Evolutionary conservation across 1,140 invertebrate genomes (phyloP), one percentile per base, ranked within the genome.

Genomic region (Notospermus geniculatus): DNA sequence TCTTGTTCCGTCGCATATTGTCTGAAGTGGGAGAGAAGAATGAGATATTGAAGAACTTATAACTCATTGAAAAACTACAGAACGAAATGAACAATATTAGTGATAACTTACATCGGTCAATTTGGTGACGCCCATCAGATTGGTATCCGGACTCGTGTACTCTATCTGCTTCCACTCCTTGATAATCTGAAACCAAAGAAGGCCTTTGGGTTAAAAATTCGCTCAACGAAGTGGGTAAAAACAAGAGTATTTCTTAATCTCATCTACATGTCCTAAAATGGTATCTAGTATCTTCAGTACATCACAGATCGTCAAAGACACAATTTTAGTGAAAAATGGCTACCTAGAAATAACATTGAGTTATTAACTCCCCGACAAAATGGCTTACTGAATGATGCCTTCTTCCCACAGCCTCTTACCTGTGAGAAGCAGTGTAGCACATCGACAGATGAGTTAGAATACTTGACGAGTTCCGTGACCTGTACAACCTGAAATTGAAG

Each of bases 91-190:
- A 43, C 29, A 54, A 62, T 15, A 19, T 57, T 54, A 22, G 30
- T n/a, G 36, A 50, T 27, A n/a, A 87, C 88, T 87, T 82, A 91
- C 91, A 80, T 94, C 91, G 62, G 93, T 88, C 66, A 95, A 92
- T 84, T 94, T 94, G 11, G 90, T 90, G 5, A 94, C 88, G 74
- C 92, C 94, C n/a, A 90, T 89, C 66, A 93, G 91, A 7, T 88
- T 89, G 15, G 90, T 90, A 76, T 94, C 91, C 5, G 90, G 84
- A 77, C 95, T 91, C 2, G 91, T 90, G 89, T 91, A 93, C 22
- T 90, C 87, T 2, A 97, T 80, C 72, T 94, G 89, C 66, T 91
- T 87, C 94, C 94, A 97, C 79, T 95, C 93, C 68, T 90, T 89
- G 83, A 92, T 91, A 56, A 95, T 92, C 85, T 79, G 87, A 32